Percentiles rank a stretch among this genome's conserved stretches.
These are phyloP conservation scores for Chaetura pelagica DNA, from an alignment of 2,113 vertebrate genomes.

Conservation along the genomic window DNA sequence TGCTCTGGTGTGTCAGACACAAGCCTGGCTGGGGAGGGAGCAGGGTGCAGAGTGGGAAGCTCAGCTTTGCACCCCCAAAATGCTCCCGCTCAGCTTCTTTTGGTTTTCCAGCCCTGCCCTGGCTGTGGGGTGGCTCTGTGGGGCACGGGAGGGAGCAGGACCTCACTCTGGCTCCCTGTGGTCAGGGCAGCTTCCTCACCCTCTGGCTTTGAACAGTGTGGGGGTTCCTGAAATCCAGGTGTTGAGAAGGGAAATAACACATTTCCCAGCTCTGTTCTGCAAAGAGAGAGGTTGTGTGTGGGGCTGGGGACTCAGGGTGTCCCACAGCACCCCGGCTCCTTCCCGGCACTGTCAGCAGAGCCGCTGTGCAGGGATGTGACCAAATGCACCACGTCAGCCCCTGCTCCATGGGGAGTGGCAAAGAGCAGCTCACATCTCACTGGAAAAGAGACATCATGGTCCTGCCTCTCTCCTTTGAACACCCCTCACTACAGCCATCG, in stretches of 20 bases:
- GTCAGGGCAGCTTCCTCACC: background rate
- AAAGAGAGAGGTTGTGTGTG: fast-evolving
- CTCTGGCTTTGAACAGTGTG: conserved; percentile 2
- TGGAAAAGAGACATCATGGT: fast-evolving
- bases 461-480: fast-evolving
- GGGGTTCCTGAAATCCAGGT: background rate
- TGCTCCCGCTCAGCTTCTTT: background rate
- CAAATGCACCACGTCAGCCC: fast-evolving
- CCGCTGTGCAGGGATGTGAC: fast-evolving
- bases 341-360: fast-evolving
- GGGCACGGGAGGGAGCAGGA: background rate
- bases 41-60: background rate
- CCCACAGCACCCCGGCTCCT: background rate
- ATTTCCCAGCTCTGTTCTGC: background rate
- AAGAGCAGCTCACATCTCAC: background rate
- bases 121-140: fast-evolving
- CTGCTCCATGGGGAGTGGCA: background rate
- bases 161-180: background rate
- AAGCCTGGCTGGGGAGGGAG: background rate
- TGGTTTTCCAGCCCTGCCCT: background rate
- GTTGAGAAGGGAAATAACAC: background rate
- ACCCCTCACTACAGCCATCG: background rate
- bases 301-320: background rate
- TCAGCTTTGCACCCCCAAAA: background rate
- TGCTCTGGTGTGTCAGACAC: background rate